Conservation (phyloP, 2,797 vertebrate genomes). For the Trachops cirrhosus region DNA sequence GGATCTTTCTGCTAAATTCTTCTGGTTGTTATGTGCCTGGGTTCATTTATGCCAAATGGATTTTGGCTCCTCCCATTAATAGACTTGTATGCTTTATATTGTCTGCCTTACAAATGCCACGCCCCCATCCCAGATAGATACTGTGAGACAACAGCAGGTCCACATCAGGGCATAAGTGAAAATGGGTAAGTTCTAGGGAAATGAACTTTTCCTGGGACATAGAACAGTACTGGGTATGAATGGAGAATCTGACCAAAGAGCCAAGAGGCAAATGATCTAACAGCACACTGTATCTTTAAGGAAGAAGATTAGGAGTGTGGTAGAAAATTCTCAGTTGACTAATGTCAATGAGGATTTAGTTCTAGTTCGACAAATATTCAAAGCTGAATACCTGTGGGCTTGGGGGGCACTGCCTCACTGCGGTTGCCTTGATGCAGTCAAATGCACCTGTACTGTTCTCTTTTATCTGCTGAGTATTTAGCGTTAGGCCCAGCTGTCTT, state of each 20-base stretch:
- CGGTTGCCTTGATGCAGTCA: neutral
- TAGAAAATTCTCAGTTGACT: neutral
- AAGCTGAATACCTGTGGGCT: neutral
- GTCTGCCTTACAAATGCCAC: neutral
- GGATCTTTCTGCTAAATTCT: neutral
- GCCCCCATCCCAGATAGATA: neutral
- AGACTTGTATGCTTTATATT: neutral
- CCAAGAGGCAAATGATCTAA: neutral
- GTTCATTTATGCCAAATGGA: neutral
- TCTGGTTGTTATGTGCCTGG: neutral
- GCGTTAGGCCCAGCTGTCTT: neutral
- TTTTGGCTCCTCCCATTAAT: neutral
- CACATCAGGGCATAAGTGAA: neutral
- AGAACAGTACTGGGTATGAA: neutral
- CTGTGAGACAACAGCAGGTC: neutral
- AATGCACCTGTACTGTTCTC: neutral
- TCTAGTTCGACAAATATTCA: neutral
- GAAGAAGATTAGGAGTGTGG: neutral
- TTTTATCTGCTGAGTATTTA: neutral
- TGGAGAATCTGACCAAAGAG: neutral
- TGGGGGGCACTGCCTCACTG: fast-evolving
- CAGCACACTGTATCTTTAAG: neutral
- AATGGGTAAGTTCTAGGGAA: neutral
- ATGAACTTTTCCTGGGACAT: neutral
- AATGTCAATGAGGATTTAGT: neutral